Percentiles rank a stretch among this genome's conserved stretches.
Evolutionary conservation across 2,888 invertebrate species (phyloP).

Genomic region (Beris chalybata): DNA sequence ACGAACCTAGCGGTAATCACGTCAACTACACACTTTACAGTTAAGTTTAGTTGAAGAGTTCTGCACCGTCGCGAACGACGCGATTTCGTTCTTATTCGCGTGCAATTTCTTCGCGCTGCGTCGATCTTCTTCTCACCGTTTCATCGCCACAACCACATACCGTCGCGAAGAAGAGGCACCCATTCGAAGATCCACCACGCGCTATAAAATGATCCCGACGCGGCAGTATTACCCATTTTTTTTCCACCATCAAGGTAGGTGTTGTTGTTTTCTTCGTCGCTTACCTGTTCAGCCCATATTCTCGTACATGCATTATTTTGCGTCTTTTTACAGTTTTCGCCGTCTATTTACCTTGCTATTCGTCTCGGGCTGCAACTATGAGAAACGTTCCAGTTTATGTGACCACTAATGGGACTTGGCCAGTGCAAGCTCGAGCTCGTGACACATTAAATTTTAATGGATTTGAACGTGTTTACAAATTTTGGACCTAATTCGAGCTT

Average conservation of each 20-base stretch:
- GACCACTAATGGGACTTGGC: slow-evolving; percentile 15
- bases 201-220: too few species aligned
- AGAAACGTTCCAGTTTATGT: slow-evolving; percentile 15
- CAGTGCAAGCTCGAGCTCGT: slow-evolving; percentile 10
- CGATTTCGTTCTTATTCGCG: too few species aligned
- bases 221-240: too few species aligned
- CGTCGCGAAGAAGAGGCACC: too few species aligned
- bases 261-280: too few species aligned
- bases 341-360: slow-evolving; percentile 5
- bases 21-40: slow-evolving; percentile 57
- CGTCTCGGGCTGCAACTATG: slow-evolving; percentile 9
- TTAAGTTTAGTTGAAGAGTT: slow-evolving; percentile 45
- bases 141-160: too few species aligned
- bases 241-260: too few species aligned
- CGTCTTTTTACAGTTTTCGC: slow-evolving; percentile 22
- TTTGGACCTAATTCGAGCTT: not conserved
- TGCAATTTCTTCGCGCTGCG: too few species aligned
- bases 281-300: too few species aligned
- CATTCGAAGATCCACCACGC: too few species aligned
- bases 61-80: too few species aligned
- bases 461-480: slow-evolving; percentile 8
- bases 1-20: slow-evolving; percentile 58
- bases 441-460: slow-evolving; percentile 16
- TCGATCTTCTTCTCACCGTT: too few species aligned
- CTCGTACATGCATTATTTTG: not conserved